phyloP scores from a whole-genome alignment of 2,113 vertebrate genomes.

The Chrysochloris asiatica region DNA sequence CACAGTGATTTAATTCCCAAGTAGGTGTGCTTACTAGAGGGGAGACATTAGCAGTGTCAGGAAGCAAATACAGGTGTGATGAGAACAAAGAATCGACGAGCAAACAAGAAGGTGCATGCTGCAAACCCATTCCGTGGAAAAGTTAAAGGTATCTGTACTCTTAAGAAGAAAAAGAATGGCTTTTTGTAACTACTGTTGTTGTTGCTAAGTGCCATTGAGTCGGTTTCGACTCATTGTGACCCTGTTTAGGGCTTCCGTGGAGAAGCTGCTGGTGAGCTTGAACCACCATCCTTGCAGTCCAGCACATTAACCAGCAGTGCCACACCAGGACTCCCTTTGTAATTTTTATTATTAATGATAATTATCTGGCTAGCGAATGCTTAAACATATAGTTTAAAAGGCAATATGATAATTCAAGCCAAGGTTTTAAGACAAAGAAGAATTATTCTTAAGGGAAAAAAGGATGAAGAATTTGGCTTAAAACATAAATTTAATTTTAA shows the following conservation, averaged over 20 bases:
- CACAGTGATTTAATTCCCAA: background rate
- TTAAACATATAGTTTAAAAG: background rate
- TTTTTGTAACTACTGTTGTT: too few relatives aligned
- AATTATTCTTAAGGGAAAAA: background rate
- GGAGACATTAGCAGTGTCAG: background rate
- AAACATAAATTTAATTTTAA: conserved; percentile 37
- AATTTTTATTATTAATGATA: background rate
- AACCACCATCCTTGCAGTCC: too few relatives aligned
- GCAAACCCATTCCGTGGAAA: background rate
- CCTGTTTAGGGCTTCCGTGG: too few relatives aligned
- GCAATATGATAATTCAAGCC: conserved; percentile 10
- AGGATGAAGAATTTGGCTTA: background rate
- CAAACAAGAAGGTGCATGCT: background rate
- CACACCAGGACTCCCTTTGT: too few relatives aligned
- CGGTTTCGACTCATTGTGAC: too few relatives aligned
- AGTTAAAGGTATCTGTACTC: background rate
- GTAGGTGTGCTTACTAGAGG: background rate
- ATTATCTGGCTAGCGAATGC: background rate
- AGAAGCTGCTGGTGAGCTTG: too few relatives aligned
- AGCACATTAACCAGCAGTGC: too few relatives aligned
- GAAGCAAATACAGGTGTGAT: background rate
- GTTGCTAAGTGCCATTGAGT: too few relatives aligned
- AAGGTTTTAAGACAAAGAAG: conserved; percentile 11
- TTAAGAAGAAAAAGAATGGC: background rate
- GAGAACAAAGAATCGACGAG: background rate